phyloP scores from a whole-genome alignment of 2,113 vertebrate genomes.

The Notiomystis cincta region DNA sequence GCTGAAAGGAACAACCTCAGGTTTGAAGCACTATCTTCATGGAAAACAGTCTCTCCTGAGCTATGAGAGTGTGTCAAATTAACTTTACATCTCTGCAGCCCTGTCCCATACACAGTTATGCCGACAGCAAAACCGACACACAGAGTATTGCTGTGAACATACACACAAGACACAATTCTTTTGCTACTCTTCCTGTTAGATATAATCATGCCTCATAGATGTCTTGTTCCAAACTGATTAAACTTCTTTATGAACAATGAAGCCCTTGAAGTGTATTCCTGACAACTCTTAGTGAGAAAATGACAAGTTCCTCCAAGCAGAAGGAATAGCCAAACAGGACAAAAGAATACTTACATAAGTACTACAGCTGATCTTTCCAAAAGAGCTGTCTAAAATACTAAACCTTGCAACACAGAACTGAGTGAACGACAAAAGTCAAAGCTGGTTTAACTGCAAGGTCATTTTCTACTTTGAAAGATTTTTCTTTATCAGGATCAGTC shows the following conservation, averaged over 20 bases:
- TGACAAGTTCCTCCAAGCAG: background rate
- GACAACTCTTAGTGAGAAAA: background rate
- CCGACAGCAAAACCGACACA: background rate
- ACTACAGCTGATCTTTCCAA: background rate
- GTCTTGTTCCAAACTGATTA: background rate
- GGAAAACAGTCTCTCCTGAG: background rate
- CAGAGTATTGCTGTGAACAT: background rate
- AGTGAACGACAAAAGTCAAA: background rate
- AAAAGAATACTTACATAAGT: background rate
- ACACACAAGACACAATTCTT: background rate
- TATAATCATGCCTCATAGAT: background rate
- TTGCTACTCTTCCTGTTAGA: background rate
- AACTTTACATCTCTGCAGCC: background rate
- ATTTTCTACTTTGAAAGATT: background rate
- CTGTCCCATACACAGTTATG: background rate
- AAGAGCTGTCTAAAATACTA: background rate
- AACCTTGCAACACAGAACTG: background rate
- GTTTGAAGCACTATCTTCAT: background rate
- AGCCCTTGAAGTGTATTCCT: background rate
- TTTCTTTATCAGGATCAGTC: background rate
- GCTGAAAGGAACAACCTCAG: background rate
- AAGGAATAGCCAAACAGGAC: background rate
- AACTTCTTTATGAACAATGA: background rate
- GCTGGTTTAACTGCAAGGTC: background rate
- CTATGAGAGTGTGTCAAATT: background rate